Percentiles rank a stretch among this genome's conserved stretches.
These are phyloP conservation scores for Fopius arisanus DNA, from an alignment of 1,140 invertebrate genomes.

Conservation along the genomic window DNA sequence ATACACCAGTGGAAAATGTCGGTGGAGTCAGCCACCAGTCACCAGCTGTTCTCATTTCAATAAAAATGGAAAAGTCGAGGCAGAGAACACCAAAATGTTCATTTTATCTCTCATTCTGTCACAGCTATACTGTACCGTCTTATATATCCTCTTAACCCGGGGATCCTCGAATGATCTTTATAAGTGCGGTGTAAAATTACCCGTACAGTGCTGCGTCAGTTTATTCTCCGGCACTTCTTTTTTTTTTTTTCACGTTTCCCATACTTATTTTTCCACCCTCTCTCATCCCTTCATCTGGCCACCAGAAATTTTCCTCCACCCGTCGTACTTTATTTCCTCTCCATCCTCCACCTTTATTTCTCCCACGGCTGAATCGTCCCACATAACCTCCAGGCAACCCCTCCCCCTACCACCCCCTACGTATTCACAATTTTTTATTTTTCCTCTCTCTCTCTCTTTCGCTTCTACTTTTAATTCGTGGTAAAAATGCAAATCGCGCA, in stretches of 20 bases:
- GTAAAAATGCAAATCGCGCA: constrained; percentile 30
- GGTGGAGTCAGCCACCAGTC: constrained; percentile 36
- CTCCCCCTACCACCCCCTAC: neutral
- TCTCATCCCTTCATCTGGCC: neutral
- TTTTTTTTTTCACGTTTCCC: neutral
- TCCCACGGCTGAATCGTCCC: neutral
- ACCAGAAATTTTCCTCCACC: constrained; percentile 11
- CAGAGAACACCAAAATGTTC: constrained; percentile 22
- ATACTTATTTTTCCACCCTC: neutral
- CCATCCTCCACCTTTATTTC: constrained; percentile 4
- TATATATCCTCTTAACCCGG: constrained; percentile 27
- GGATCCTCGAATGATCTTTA: constrained; percentile 38
- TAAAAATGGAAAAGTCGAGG: constrained; percentile 38
- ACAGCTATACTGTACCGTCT: neutral
- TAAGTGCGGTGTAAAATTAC: constrained; percentile 28
- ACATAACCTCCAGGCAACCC: constrained; percentile 3
- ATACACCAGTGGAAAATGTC: constrained; percentile 39
- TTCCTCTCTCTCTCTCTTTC: constrained; percentile 2
- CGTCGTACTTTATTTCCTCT: constrained; percentile 4
- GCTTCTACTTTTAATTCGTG: constrained; percentile 27
- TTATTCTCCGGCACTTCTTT: neutral
- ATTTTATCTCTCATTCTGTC: neutral
- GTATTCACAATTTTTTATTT: constrained; percentile 20
- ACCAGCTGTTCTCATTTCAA: constrained; percentile 48
- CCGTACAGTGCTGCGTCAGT: constrained; percentile 12